Percentiles rank a stretch among this genome's conserved stretches.
Conservation (phyloP, 2,888 invertebrate species). For the Eristalis intricaria region DNA sequence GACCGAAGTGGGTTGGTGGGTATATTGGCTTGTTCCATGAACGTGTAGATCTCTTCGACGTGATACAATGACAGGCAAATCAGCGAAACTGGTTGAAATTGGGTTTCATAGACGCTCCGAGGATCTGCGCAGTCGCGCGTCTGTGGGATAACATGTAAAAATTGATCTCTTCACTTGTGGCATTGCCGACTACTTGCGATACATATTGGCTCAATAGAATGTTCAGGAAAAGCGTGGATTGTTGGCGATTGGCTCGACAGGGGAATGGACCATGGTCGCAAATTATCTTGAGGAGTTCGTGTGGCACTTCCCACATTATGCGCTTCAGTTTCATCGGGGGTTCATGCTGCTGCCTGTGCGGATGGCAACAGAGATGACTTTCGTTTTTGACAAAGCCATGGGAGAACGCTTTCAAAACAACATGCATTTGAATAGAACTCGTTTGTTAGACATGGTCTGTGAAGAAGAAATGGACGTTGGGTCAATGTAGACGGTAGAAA, state of each 20-base stretch:
- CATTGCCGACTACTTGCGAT: background rate
- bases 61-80: conserved; percentile 20
- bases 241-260: background rate
- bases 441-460: background rate
- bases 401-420: conserved; percentile 14
- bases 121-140: background rate
- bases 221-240: conserved; percentile 29
- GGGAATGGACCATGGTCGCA: background rate
- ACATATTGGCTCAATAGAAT: background rate
- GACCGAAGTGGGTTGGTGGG: conserved; percentile 36
- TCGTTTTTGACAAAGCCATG: conserved; percentile 3
- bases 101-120: conserved; percentile 20
- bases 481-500: background rate
- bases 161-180: conserved; percentile 24
- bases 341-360: background rate
- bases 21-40: conserved; percentile 27
- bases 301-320: background rate
- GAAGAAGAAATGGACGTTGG: background rate
- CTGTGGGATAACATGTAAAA: conserved; percentile 45
- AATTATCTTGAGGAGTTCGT: background rate
- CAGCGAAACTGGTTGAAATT: conserved; percentile 50
- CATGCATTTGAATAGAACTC: background rate
- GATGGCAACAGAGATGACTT: conserved; percentile 27
- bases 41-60: background rate
- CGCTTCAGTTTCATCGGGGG: background rate